phyloP scores from a whole-genome alignment of 2,113 vertebrate species.

The Proterorhinus semilunaris region DNA sequence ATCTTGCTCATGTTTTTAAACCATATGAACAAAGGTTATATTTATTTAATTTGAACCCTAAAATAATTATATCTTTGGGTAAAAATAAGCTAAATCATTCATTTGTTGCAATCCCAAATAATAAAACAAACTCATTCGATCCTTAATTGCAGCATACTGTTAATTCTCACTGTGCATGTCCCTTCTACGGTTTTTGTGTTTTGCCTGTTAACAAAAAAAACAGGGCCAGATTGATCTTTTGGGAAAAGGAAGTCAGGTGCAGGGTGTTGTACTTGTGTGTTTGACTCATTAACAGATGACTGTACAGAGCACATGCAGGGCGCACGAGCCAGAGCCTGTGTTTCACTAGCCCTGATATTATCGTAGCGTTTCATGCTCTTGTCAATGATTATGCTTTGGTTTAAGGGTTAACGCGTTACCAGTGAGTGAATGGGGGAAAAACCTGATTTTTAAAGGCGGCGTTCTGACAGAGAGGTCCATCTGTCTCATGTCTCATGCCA shows the following conservation, averaged over 20 bases:
- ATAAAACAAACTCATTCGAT: no score
- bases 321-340: constrained; percentile 17
- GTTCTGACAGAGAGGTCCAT: constrained; percentile 61
- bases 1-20: no score
- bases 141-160: no score
- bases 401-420: constrained; percentile 2
- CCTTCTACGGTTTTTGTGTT: background rate
- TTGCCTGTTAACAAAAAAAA: background rate
- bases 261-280: constrained; percentile 29
- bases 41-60: no score
- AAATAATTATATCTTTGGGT: no score
- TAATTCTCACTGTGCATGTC: no score
- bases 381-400: constrained; percentile 3
- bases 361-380: background rate
- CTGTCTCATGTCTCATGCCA: constrained; percentile 51
- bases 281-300: constrained; percentile 70
- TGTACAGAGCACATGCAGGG: constrained; percentile 57
- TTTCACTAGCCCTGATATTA: background rate
- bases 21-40: no score
- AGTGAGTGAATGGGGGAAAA: constrained; percentile 31
- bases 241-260: constrained; percentile 26
- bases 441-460: constrained; percentile 34
- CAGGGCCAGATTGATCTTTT: constrained; percentile 19
- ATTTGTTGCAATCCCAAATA: no score
- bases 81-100: no score